Base-by-base conservation (phyloP, 2,888 invertebrate genomes). In the Mechanitis mazaeus region DNA sequence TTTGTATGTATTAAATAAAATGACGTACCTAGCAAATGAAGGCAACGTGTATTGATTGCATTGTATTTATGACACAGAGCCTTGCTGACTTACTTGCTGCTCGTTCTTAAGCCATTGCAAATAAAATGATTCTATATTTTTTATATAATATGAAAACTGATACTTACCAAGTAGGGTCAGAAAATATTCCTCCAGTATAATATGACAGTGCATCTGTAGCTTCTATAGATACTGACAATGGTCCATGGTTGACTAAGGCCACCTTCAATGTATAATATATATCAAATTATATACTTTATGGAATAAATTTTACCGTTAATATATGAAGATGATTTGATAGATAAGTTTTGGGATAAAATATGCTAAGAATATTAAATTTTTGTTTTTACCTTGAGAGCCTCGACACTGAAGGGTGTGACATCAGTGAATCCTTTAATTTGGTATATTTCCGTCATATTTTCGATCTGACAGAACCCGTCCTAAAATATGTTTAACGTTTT, bases 221-320 rank as follows among this genome's bases (percentile, higher is more conserved):
- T 79, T 96, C 93, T 63, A 97, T 94, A 3, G 94, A 94, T 4
- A 97, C 94, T 7, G 97, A 96, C 38, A 98, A 87, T 0, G 98
- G 98, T 0, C 98, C 98, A 74, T 97, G 93, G 70, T 95, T 94
- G 12, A 94, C 89, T 47, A 97, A 76, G 1, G 98, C 97, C 61
- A 94, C 80, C 85, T 92, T 77, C 28, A 85, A 20, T 20, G 20
- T 20, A 47, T 45, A 3, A 33, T 38, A 63, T 20, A 45, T 28
- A 50, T 58, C 28, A 56, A 50, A 9, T 9, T 42, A 7, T 6
- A 35, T 3, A 6, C 35, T 6, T 35, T 35, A 5, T 35, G 35
- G 2, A 35, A 35, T 35, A 42, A 3, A 1, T 42, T 11, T 42
- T 42, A 42, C 3, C 3, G 9, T 9, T 42, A 38, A 38, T 7